These are phyloP conservation scores for Atherinosoma microstoma DNA, from an alignment of 2,797 vertebrate genomes.

Conservation along the genomic window DNA sequence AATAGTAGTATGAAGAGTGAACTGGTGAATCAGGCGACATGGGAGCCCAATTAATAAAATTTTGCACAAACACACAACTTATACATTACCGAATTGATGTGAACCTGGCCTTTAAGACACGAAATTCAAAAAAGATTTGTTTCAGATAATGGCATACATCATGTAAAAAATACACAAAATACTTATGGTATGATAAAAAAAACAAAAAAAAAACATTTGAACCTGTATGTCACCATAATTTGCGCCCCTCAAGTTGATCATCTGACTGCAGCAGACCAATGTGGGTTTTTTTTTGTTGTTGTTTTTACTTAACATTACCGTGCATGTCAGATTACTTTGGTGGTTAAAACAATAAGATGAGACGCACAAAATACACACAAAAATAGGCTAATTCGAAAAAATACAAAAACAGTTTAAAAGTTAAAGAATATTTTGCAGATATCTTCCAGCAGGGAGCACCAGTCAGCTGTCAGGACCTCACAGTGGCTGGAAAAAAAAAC, in stretches of 20 bases:
- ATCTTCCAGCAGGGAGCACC: slow-evolving; percentile 40
- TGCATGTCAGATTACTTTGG: slow-evolving; percentile 4
- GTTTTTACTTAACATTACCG: not conserved
- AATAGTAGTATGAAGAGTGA: not conserved
- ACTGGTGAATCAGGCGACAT: not conserved
- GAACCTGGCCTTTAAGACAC: not conserved
- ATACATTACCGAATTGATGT: not conserved
- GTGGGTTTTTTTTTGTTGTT: not conserved
- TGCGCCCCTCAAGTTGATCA: not conserved
- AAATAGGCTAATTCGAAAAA: slow-evolving; percentile 21
- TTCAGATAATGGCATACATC: too few relatives aligned
- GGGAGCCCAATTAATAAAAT: not conserved
- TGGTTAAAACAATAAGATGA: not conserved
- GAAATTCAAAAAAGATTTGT: too few relatives aligned
- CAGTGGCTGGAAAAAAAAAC: slow-evolving; percentile 40
- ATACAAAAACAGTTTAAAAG: not conserved
- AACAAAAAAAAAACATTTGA: not conserved
- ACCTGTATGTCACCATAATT: not conserved
- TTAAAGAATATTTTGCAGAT: not conserved
- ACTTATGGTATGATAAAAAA: not conserved
- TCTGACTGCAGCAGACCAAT: not conserved
- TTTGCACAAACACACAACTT: not conserved
- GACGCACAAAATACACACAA: slow-evolving; percentile 19
- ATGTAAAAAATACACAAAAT: too few relatives aligned
- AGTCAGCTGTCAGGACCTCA: slow-evolving; percentile 27